phyloP scores from a whole-genome alignment of 2,888 invertebrate genomes.

The Torymus auratus region DNA sequence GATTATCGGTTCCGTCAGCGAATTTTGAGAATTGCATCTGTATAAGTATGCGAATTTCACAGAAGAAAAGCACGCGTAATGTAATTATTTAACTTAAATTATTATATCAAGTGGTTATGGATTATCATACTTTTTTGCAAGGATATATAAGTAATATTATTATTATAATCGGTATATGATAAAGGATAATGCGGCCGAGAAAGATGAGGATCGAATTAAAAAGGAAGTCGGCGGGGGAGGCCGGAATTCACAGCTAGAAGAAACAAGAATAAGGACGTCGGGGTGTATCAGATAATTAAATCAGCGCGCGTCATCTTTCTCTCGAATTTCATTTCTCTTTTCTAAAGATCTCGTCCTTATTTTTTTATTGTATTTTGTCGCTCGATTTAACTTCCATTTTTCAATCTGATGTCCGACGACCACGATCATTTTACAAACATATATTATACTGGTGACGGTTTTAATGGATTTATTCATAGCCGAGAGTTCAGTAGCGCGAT shows the following conservation, averaged over 20 bases:
- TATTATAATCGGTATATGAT: slow-evolving; percentile 8
- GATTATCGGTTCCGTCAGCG: background rate
- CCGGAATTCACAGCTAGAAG: slow-evolving; percentile 29
- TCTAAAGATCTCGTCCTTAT: slow-evolving; percentile 6
- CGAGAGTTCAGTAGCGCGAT: background rate
- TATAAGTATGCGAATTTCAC: no score
- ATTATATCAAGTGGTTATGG: no score
- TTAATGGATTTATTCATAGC: slow-evolving; percentile 13
- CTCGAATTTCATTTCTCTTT: slow-evolving; percentile 30
- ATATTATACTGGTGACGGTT: background rate
- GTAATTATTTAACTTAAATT: no score
- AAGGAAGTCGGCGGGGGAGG: background rate
- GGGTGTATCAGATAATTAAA: slow-evolving; percentile 58
- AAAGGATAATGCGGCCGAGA: slow-evolving; percentile 22
- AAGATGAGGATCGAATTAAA: slow-evolving; percentile 42
- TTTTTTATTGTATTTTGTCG: slow-evolving; percentile 25
- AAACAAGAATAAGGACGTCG: slow-evolving; percentile 38
- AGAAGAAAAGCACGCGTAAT: no score
- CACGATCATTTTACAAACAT: background rate
- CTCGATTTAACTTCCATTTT: slow-evolving; percentile 34
- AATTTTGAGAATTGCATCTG: background rate
- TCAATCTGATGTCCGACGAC: slow-evolving; percentile 28
- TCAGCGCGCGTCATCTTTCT: slow-evolving; percentile 46
- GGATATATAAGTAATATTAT: no score
- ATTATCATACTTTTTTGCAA: no score